Conservation (phyloP, 2,888 invertebrate genomes). For the Cylindroiulus punctatus region DNA sequence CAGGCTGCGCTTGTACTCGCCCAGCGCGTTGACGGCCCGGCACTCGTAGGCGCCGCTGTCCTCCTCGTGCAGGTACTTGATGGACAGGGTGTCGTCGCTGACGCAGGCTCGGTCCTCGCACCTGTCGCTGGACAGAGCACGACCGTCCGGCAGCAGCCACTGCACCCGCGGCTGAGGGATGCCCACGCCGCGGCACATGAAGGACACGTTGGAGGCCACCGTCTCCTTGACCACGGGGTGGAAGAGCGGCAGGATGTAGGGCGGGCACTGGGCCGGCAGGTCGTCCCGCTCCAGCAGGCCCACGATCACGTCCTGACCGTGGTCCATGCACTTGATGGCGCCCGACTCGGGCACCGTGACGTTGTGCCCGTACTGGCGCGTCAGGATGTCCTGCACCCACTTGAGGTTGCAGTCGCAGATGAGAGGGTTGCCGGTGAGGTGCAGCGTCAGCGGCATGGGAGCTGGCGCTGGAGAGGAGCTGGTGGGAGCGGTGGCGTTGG, state of each 20-base stretch:
- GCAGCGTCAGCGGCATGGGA: conserved; percentile 56
- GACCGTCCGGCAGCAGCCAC: conserved; percentile 59
- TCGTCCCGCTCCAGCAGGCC: conserved; percentile 55
- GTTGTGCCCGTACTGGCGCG: conserved; percentile 48
- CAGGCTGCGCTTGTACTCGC: conserved; percentile 59
- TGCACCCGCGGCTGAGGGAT: conserved; percentile 58
- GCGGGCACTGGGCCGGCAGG: conserved; percentile 58
- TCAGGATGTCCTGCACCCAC: conserved; percentile 60
- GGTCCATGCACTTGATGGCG: conserved; percentile 54
- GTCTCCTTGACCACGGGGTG: conserved; percentile 58
- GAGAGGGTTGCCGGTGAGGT: conserved; percentile 60
- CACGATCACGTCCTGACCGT: conserved; percentile 37
- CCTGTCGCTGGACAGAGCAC: conserved; percentile 54
- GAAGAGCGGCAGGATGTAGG: conserved; percentile 61
- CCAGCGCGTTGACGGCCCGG: conserved; percentile 59
- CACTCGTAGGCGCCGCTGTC: conserved; percentile 61
- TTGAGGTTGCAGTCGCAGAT: conserved; percentile 61
- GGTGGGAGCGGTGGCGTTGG: background rate
- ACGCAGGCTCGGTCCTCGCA: conserved; percentile 59
- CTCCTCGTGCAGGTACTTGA: conserved; percentile 60
- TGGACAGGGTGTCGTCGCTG: conserved; percentile 59
- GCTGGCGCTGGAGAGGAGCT: background rate
- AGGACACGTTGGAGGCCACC: conserved; percentile 60
- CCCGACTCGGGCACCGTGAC: conserved; percentile 48
- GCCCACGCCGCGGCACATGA: conserved; percentile 61